Evolutionary conservation across 2,113 vertebrate genomes (phyloP).

Genomic region (Numenius arquata): DNA sequence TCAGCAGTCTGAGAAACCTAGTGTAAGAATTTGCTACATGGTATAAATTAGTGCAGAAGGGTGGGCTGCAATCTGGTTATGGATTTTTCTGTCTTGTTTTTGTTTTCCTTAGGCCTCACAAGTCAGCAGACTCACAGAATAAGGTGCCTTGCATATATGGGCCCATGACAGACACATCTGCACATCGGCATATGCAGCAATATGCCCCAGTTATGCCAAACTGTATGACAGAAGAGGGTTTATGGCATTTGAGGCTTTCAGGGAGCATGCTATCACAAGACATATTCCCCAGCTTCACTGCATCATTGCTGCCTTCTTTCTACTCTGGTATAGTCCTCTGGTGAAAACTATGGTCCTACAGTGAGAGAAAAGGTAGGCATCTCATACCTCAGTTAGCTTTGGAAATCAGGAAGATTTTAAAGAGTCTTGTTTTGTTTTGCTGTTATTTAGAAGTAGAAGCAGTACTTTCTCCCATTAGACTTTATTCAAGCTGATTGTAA

Average conservation of each 20-base stretch:
- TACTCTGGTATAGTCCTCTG: not conserved
- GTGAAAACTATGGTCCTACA: not conserved
- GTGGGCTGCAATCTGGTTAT: not conserved
- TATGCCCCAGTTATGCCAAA: not conserved
- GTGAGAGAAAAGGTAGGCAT: not conserved
- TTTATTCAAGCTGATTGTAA: not conserved
- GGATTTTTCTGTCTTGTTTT: not conserved
- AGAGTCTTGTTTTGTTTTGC: not conserved
- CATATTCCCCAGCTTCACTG: not conserved
- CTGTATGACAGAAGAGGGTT: not conserved
- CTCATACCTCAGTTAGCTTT: not conserved
- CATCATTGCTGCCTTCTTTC: not conserved
- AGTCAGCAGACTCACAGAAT: not conserved
- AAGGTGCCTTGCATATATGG: not conserved
- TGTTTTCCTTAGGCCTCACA: not conserved
- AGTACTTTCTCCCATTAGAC: not conserved
- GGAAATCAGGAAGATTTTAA: not conserved
- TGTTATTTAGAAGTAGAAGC: not conserved
- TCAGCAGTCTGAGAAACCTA: not conserved
- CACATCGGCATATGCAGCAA: rapidly evolving
- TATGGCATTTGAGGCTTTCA: not conserved
- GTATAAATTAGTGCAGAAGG: not conserved
- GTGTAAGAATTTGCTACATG: not conserved
- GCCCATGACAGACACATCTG: not conserved
- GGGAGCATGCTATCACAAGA: not conserved